Base-by-base conservation (phyloP, 2,797 vertebrate species). In the Crossoptilon crossoptilon region DNA sequence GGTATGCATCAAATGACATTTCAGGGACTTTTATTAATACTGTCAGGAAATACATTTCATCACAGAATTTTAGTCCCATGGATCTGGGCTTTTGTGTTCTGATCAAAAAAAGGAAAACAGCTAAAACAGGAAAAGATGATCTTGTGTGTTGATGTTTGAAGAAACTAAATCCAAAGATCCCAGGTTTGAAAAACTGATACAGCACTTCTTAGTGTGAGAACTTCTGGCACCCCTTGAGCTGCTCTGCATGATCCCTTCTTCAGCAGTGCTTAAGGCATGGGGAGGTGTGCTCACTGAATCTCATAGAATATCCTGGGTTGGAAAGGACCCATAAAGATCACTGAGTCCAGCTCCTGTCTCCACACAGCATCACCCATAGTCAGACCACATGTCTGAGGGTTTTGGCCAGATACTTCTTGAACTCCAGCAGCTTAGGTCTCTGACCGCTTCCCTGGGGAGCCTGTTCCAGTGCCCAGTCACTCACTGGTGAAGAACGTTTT, bases 1-100 rank as follows among this genome's bases (percentile, higher is more conserved):
- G 3, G 27, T 59, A 63, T 83, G 35, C 59, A 91, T 48, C 68
- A 77, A 91, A 89, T 59, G 81, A 66, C 69, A 67, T 94, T 94
- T 94, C 46, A 83, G 75, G 44, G 70, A 46, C 58, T 64, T 26
- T 59, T 82, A 73, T 58, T 91, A 88, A 82, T 69, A 84, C 70
- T 87, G 21, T 43, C 87, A 76, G 71, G 51, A 92, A 83, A 84
- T 76, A 68, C 0, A 62, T 16, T 68, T 82, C 7, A 71, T 37
- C 37, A 69, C 43, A 71, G 55, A 83, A 83, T 83, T 87, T 56
- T 43, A 37, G 21, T 91, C 78, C 23, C 78, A 60, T 21, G 56
- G 26, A 43, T 22, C 88, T 16, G 2, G 60, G 44, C 33, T 71
- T 94, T 92, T 83, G 46, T 83, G 18, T 23, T 92, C 19, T 55